A percentile compares a stretch with the other conserved stretches of the same genome.
Conservation (phyloP, 2,888 invertebrate genomes). For the Uropetala carovei region DNA sequence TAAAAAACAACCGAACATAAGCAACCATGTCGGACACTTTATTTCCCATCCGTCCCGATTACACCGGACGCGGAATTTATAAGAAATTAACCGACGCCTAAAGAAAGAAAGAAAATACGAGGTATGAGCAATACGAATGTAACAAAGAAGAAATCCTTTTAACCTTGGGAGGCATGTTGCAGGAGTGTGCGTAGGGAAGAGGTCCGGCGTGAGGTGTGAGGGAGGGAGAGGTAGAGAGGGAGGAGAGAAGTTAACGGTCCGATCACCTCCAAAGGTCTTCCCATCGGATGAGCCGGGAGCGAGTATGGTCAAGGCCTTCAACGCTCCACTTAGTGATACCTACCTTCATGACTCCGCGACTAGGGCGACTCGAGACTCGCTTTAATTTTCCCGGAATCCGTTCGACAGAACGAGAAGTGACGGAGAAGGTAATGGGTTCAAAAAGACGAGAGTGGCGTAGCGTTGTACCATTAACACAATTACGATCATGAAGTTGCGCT, state of each 20-base stretch:
- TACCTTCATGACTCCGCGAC: not conserved
- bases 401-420: not conserved
- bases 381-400: not conserved
- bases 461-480: too few species aligned
- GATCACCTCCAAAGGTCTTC: conserved; percentile 2
- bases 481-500: too few species aligned
- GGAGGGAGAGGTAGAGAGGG: not conserved
- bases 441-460: not conserved
- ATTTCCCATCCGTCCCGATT: too few species aligned
- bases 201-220: too few species aligned
- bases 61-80: too few species aligned
- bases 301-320: not conserved
- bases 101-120: too few species aligned
- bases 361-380: not conserved
- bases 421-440: not conserved
- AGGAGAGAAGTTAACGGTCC: not conserved
- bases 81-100: too few species aligned
- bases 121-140: not conserved
- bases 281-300: conserved; percentile 1
- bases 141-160: not conserved
- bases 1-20: too few species aligned
- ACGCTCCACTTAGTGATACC: not conserved
- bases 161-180: conserved; percentile 21
- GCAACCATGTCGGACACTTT: too few species aligned
- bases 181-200: not conserved